Percentiles rank a stretch among this genome's conserved stretches.
Evolutionary conservation across 2,888 invertebrate genomes (phyloP).

Genomic region (Eupeodes luniger): DNA sequence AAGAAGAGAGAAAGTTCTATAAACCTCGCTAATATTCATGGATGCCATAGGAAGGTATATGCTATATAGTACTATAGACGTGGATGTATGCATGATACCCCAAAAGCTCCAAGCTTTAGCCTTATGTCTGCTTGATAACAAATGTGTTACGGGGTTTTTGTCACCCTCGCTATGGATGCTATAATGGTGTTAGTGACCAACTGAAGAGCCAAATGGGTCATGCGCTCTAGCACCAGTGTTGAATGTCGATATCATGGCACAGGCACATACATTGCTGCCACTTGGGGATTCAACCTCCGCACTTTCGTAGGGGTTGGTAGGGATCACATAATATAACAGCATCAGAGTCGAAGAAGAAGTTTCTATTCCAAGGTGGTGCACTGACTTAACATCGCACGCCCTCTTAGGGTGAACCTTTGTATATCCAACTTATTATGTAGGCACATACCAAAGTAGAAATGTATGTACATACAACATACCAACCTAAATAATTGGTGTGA

Average conservation of each 20-base stretch:
- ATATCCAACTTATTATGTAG: conserved; percentile 39
- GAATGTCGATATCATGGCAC: conserved; percentile 49
- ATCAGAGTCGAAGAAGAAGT: conserved; percentile 72
- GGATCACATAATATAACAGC: conserved; percentile 74
- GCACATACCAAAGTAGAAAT: background rate
- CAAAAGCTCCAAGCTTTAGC: conserved; percentile 47
- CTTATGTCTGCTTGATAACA: conserved; percentile 14
- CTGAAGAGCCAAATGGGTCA: conserved; percentile 67
- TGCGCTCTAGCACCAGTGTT: conserved; percentile 69
- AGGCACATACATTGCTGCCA: conserved; percentile 65
- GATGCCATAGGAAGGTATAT: conserved; percentile 23
- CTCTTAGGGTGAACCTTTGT: conserved; percentile 71
- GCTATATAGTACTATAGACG: background rate
- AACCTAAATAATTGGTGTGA: conserved; percentile 34
- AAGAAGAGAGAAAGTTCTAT: conserved; percentile 69
- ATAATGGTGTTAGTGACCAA: conserved; percentile 67
- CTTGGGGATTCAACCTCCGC: conserved; percentile 72
- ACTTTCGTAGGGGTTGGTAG: conserved; percentile 72
- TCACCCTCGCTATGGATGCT: conserved; percentile 28
- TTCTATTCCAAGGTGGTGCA: conserved; percentile 76
- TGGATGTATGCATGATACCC: conserved; percentile 21
- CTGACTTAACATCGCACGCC: conserved; percentile 76
- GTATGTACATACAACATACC: background rate
- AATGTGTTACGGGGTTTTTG: conserved; percentile 18
- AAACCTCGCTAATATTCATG: conserved; percentile 76